Conservation (phyloP, 2,797 vertebrate genomes). For the Malacoraja senta region DNA sequence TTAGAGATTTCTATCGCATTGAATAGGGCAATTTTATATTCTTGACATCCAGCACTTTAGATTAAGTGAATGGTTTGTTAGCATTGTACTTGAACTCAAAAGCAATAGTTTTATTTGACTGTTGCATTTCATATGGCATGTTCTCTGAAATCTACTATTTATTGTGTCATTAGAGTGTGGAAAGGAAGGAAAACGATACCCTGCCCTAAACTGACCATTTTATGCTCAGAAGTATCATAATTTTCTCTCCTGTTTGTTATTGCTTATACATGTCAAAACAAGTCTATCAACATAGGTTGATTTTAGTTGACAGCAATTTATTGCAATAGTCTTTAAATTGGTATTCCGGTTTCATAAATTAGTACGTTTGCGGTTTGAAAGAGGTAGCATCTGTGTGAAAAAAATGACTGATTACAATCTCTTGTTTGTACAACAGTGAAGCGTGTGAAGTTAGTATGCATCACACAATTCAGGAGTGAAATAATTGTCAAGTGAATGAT, state of each 20-base stretch:
- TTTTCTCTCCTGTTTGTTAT: not conserved
- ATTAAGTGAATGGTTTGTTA: not conserved
- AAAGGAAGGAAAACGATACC: not conserved
- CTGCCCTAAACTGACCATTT: not conserved
- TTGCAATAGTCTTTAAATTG: not conserved
- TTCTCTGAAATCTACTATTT: not conserved
- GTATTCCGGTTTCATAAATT: not conserved
- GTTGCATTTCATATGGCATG: not conserved
- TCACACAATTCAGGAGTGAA: not conserved
- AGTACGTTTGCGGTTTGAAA: not conserved
- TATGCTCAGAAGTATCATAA: not conserved
- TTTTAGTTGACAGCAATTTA: not conserved
- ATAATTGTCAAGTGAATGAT: not conserved
- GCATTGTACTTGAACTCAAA: not conserved
- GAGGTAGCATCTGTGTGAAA: not conserved
- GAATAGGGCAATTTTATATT: not conserved
- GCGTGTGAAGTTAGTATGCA: not conserved
- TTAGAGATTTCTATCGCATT: not conserved
- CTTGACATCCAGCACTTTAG: not conserved
- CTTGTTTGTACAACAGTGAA: not conserved
- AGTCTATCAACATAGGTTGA: not conserved
- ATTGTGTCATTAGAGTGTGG: not conserved
- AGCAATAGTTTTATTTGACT: not conserved
- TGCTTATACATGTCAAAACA: not conserved
- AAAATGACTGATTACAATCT: not conserved